These are phyloP conservation scores for Furnarius figulus DNA, from an alignment of 2,113 vertebrate genomes.

Conservation along the genomic window DNA sequence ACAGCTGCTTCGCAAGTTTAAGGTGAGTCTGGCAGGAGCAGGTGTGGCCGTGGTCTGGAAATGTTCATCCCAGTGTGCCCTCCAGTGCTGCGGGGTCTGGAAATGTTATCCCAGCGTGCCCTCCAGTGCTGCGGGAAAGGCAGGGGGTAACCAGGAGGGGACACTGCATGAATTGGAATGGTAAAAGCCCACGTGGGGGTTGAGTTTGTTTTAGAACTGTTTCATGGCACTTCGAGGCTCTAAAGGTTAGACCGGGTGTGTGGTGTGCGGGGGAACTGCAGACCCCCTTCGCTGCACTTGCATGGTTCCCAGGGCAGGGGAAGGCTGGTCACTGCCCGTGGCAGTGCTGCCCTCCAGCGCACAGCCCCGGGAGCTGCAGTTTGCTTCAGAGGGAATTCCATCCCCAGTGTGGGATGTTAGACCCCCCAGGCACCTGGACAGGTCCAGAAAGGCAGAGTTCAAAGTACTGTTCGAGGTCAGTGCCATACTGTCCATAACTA, in stretches of 20 bases:
- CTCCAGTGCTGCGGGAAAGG: too few species aligned
- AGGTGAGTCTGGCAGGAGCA: slow-evolving; percentile 71
- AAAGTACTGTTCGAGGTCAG: not conserved
- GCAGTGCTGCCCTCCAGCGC: not conserved
- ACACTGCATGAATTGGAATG: fast-evolving
- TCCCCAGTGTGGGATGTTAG: not conserved
- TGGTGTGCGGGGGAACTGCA: too few species aligned
- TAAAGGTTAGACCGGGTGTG: fast-evolving
- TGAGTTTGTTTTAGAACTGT: not conserved
- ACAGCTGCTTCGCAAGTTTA: slow-evolving; percentile 90
- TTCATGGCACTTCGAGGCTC: not conserved
- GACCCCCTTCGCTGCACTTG: fast-evolving
- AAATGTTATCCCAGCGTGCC: too few species aligned
- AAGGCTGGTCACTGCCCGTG: fast-evolving
- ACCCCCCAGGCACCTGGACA: too few species aligned
- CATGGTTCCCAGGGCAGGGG: not conserved
- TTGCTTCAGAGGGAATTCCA: fast-evolving
- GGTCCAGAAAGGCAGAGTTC: not conserved
- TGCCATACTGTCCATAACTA: fast-evolving
- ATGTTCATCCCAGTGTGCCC: too few species aligned
- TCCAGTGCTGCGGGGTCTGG: too few species aligned
- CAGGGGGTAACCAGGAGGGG: too few species aligned
- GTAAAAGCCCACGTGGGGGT: fast-evolving
- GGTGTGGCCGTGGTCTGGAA: fast-evolving
- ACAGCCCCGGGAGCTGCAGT: fast-evolving